Percentiles rank a stretch among this genome's conserved stretches.
These are phyloP conservation scores for Ochotona curzoniae DNA, from an alignment of 2,113 vertebrate species.

Conservation along the genomic window DNA sequence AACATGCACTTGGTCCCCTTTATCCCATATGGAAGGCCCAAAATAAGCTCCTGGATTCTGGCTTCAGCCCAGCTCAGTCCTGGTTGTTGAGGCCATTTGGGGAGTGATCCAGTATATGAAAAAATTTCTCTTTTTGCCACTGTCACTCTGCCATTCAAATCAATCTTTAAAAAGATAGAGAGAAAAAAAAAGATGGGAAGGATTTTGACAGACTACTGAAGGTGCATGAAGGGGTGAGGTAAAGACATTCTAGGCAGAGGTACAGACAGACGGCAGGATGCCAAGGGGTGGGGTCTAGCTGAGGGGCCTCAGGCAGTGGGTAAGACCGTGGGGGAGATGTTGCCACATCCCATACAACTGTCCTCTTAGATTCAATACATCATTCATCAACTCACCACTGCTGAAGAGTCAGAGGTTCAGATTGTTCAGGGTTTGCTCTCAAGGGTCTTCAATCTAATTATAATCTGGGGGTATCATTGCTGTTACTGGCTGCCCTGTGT, in stretches of 20 bases:
- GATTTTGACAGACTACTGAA: constrained; percentile 23
- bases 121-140: no score
- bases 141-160: no score
- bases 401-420: background rate
- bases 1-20: no score
- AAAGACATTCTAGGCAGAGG: background rate
- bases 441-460: background rate
- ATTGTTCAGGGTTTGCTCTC: background rate
- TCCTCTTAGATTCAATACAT: background rate
- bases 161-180: no score
- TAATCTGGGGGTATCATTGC: constrained; percentile 1
- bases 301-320: background rate
- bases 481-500: background rate
- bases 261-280: background rate
- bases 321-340: background rate
- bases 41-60: no score
- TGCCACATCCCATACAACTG: background rate
- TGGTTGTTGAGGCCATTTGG: no score
- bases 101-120: no score
- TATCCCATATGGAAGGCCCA: no score
- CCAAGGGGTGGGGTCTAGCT: background rate
- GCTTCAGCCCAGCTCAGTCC: no score
- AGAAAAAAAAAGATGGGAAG: background rate
- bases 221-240: background rate
- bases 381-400: background rate